Base-by-base conservation (phyloP, 2,113 vertebrate species). In the Zosterops hypoxanthus region DNA sequence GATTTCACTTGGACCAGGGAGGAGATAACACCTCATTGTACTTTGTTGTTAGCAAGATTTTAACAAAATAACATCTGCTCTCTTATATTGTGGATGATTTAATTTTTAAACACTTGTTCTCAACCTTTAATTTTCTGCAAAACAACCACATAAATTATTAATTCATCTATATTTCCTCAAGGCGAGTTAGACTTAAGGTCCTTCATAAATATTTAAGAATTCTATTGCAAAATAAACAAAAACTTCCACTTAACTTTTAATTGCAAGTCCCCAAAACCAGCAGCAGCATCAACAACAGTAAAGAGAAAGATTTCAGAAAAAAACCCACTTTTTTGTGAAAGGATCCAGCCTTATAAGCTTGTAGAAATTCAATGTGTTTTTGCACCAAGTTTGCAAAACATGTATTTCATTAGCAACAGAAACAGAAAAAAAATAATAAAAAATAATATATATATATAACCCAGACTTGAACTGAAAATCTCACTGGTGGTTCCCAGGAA, bases 101-200 rank as follows among this genome's bases (percentile, higher is more conserved):
- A 98, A 98, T 98, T 98, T 98, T 98, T 98, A 98, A 98, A 98
- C 97, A 98, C 70, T 95, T 97, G 97, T 97, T 98, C 92, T 85
- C 95, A 98, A 97, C 94, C 97, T 98, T 98, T 98, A 98, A 98
- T 98, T 98, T 98, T 98, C 97, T 97, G 92, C 96, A 98, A 98
- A 98, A 97, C 97, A 98, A 93, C 90, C 46, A 82, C 94, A 98
- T 98, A 97, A 97, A 98, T 98, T 98, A 98, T 98, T 98, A 97
- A 98, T 97, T 97, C 70, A 96, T 96, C 95, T 97, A 87, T 97
- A 98, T 98, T 98, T 98, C 97, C 97, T 98, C 96, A 98, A 98
- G 98, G 98, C 95, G 0, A 97, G 92, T 94, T 93, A 98, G 97
- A 97, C 95, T 98, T 97, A 97, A 97, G 96, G 94, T 97, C 88